Percentiles rank a stretch among this genome's conserved stretches.
phyloP scores from a whole-genome alignment of 2,113 vertebrate species.

The Pungitius pungitius region DNA sequence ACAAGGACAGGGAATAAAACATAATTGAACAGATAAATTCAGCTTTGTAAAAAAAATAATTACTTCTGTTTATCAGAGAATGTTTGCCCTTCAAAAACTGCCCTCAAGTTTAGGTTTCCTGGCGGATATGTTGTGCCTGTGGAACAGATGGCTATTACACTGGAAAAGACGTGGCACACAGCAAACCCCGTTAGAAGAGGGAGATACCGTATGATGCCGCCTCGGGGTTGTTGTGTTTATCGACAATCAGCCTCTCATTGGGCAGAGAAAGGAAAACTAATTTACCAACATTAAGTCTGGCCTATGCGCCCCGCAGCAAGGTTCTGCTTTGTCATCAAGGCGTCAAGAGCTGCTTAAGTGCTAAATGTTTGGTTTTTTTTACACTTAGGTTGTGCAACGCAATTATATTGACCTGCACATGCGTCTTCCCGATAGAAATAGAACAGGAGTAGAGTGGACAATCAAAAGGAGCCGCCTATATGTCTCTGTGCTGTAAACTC shows the following conservation, averaged over 20 bases:
- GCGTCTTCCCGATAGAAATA: neutral
- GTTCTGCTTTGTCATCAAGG: slow-evolving; percentile 56
- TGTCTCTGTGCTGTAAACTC: neutral
- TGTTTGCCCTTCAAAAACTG: neutral
- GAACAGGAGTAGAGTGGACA: neutral
- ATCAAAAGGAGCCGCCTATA: neutral
- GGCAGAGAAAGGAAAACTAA: slow-evolving; percentile 42
- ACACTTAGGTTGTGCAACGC: slow-evolving; percentile 11
- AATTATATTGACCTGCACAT: slow-evolving; percentile 2
- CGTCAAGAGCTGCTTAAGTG: slow-evolving; percentile 16
- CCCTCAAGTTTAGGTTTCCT: slow-evolving; percentile 1
- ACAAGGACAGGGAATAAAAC: slow-evolving; percentile 35
- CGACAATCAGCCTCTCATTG: slow-evolving; percentile 62
- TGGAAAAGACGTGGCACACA: slow-evolving; percentile 29
- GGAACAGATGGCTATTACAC: slow-evolving; percentile 60
- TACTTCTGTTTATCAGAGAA: slow-evolving; percentile 10
- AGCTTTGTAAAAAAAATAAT: neutral
- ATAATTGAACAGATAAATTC: slow-evolving; percentile 33
- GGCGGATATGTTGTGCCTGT: slow-evolving; percentile 6
- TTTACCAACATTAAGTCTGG: slow-evolving; percentile 31
- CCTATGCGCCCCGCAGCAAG: slow-evolving; percentile 41
- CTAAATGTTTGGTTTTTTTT: slow-evolving; percentile 32
- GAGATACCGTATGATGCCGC: slow-evolving; percentile 15
- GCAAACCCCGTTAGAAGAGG: slow-evolving; percentile 18
- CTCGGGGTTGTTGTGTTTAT: slow-evolving; percentile 56